Percentiles rank a stretch among this genome's conserved stretches.
phyloP scores from a whole-genome alignment of 1,140 invertebrate genomes.

The Rhyzopertha dominica region DNA sequence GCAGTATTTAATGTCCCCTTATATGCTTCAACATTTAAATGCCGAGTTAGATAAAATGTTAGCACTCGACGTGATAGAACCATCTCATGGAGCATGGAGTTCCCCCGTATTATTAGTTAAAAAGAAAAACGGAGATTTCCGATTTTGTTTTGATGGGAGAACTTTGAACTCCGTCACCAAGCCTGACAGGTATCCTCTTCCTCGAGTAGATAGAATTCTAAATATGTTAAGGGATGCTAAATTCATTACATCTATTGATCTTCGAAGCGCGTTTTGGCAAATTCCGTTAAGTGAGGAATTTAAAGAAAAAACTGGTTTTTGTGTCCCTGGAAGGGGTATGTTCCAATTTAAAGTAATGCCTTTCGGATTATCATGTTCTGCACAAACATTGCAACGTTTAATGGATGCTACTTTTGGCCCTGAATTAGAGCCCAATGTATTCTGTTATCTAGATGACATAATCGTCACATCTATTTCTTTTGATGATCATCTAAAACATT shows the following conservation, averaged over 20 bases:
- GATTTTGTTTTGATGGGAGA: conserved; percentile 41
- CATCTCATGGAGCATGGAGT: too few relatives aligned
- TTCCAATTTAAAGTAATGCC: conserved; percentile 42
- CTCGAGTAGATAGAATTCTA: conserved; percentile 31
- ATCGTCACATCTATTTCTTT: conserved; percentile 38
- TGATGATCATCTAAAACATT: conserved; percentile 36
- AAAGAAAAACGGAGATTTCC: conserved; percentile 19
- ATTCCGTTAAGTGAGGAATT: conserved; percentile 29
- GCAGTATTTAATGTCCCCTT: too few relatives aligned
- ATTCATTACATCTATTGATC: conserved; percentile 38
- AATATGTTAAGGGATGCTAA: conserved; percentile 31
- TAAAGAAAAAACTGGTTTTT: conserved; percentile 42
- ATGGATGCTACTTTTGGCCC: conserved; percentile 41
- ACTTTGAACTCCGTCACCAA: conserved; percentile 41
- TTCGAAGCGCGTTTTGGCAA: conserved; percentile 41
- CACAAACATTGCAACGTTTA: conserved; percentile 42
- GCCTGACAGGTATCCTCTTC: conserved; percentile 36
- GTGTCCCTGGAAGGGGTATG: conserved; percentile 35
- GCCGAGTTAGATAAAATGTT: too few relatives aligned
- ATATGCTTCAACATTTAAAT: too few relatives aligned
- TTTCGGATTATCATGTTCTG: conserved; percentile 40
- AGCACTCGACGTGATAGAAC: too few relatives aligned
- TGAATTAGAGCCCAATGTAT: conserved; percentile 31
- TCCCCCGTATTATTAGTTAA: conserved; percentile 21
- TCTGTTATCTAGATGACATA: conserved; percentile 40